These are phyloP conservation scores for Fulica atra DNA, from an alignment of 2,113 vertebrate genomes.

Conservation along the genomic window DNA sequence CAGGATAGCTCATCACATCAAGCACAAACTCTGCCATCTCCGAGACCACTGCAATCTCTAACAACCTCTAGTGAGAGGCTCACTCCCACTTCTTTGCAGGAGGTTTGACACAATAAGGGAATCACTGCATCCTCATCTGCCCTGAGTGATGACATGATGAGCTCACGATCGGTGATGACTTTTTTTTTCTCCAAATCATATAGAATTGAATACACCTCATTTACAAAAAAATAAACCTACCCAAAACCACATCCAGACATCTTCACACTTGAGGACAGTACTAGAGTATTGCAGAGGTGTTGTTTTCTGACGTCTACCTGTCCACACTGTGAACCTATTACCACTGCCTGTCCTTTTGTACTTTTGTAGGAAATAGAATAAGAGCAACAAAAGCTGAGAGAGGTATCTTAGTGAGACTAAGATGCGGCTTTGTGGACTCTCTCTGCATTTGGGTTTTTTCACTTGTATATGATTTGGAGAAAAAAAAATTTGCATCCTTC, in stretches of 20 bases:
- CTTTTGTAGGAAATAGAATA: not conserved
- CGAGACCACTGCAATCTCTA: not conserved
- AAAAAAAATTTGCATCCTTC: not conserved
- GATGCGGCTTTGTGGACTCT: not conserved
- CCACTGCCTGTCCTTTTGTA: not conserved
- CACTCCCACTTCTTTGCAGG: not conserved
- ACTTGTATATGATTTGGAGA: not conserved
- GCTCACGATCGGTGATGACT: not conserved
- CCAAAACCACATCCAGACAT: rapidly evolving
- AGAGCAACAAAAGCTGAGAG: not conserved
- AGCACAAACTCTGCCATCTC: not conserved
- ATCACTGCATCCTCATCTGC: not conserved
- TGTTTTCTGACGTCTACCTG: not conserved
- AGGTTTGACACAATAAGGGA: not conserved
- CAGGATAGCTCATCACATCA: not conserved
- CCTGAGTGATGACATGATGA: not conserved
- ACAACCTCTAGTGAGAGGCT: not conserved
- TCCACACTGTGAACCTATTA: not conserved
- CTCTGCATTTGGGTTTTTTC: not conserved
- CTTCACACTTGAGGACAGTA: not conserved
- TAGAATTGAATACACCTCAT: not conserved
- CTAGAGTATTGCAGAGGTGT: not conserved
- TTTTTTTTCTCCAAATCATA: not conserved
- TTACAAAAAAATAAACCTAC: not conserved
- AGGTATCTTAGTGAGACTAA: not conserved